Evolutionary conservation across 2,888 invertebrate genomes (phyloP), one percentile per base, ranked within the genome.

Genomic region (Heterodera filipjevi): DNA sequence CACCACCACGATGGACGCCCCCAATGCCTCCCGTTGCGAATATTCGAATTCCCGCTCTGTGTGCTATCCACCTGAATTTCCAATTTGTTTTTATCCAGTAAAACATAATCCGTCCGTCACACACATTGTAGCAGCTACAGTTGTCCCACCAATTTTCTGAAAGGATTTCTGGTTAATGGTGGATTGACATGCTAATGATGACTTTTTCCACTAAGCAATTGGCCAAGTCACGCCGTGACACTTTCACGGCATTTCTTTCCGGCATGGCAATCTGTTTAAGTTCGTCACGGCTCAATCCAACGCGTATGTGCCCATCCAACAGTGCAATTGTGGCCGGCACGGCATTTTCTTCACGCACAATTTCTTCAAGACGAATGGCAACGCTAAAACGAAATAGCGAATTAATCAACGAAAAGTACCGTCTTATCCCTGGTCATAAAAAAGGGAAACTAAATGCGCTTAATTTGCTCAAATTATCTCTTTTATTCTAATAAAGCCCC

Each of bases 21-120:
- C 96, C 96, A 90, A 93, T 92, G 32, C 93, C 93, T 53, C 98
- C 98, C 39, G 99, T 99, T 1, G 95, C 97, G 91, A 99, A 96
- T 75, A 99, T 92, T 19, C 93, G 92, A 86, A 99, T 95, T 10
- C 94, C 94, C 14, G 93, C 93, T 82, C 92, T 91, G 81, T 94
- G 92, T 0, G 97, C 94, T 12, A 94, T 92, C 49, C 95, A 91
- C 27, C 59, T 59, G 27, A 10, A 8, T 59, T 59, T 59, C n/a
- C 12, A 16, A 6, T 19, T 19, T 22, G 8, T 27, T 59, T 59
- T 59, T 27, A 59, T n/a, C 27, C 27, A n/a, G 2, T 59, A 8
- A 27, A n/a, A 27, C 8, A 44, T 10, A 44, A 5, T 12, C 44
- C 5, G 16, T 59, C 1, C 22, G 10, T 19, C 22, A 59, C 91